These are phyloP conservation scores for Platygyra sinensis DNA, from an alignment of 64 coral and sea anemone genomes.

Conservation along the genomic window DNA sequence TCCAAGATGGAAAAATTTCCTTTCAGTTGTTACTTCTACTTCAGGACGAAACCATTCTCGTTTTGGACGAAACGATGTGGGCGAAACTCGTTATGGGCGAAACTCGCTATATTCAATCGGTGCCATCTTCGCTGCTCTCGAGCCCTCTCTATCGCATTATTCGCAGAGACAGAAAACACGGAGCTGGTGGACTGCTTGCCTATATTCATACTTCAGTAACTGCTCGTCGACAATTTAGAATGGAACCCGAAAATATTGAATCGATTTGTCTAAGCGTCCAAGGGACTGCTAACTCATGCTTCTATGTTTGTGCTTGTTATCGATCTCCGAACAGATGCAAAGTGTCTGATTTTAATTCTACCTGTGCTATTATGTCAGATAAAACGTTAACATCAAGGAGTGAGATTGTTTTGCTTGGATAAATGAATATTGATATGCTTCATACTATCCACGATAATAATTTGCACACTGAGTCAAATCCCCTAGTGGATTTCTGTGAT, in stretches of 20 bases:
- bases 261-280: constrained; percentile 56
- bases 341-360: constrained; percentile 55
- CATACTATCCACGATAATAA: not conserved
- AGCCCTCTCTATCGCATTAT: constrained; percentile 5
- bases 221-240: constrained; percentile 24
- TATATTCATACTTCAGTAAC: constrained; percentile 46
- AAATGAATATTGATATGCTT: constrained; percentile 24
- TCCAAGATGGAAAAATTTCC: too few species aligned
- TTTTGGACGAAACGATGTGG: too few species aligned
- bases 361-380: constrained; percentile 25
- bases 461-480: not conserved
- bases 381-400: constrained; percentile 44
- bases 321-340: constrained; percentile 51
- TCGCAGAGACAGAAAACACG: not conserved
- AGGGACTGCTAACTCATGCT: constrained; percentile 38
- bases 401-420: constrained; percentile 1
- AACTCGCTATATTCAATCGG: not conserved
- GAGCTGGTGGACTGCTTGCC: constrained; percentile 27
- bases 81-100: too few species aligned
- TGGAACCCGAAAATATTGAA: constrained; percentile 60
- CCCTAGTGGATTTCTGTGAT: constrained; percentile 10
- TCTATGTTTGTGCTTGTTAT: constrained; percentile 42
- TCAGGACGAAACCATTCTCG: too few species aligned
- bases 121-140: not conserved
- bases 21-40: too few species aligned